Percentiles rank a stretch among this genome's conserved stretches.
phyloP scores from a whole-genome alignment of 2,888 invertebrate species.

The Apodemia zela region DNA sequence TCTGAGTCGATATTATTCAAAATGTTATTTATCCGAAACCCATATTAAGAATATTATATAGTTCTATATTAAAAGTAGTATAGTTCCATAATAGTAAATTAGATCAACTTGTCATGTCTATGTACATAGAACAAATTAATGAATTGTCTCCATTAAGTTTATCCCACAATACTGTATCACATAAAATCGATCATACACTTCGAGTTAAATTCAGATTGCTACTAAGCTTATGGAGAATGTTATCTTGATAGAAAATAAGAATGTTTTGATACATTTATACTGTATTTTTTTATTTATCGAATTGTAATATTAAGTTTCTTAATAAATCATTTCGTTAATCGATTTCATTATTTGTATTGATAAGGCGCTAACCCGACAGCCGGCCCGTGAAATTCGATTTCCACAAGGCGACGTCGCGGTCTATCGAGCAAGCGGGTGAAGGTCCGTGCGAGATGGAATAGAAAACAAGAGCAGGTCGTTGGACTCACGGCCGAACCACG shows the following conservation, averaged over 20 bases:
- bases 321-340: conserved; percentile 73
- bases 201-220: neutral
- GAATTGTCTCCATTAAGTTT: too few relatives aligned
- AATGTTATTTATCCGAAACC: neutral
- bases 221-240: neutral
- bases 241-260: conserved; percentile 41
- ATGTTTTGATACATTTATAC: conserved; percentile 42
- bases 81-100: neutral
- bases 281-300: conserved; percentile 64
- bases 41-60: too few relatives aligned
- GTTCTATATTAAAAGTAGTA: too few relatives aligned
- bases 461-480: conserved; percentile 43
- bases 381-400: conserved; percentile 62
- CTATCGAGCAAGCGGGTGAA: conserved; percentile 58
- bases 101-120: neutral
- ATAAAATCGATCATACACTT: too few relatives aligned
- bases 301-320: conserved; percentile 56
- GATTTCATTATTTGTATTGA: conserved; percentile 58
- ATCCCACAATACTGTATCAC: too few relatives aligned
- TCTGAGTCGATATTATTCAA: neutral
- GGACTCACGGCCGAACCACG: conserved; percentile 20
- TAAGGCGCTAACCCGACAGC: conserved; percentile 42
- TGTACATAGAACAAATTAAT: too few relatives aligned
- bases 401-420: conserved; percentile 46
- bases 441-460: conserved; percentile 52